Base-by-base conservation (phyloP, 2,888 invertebrate genomes). In the Drosophila histrio region DNA sequence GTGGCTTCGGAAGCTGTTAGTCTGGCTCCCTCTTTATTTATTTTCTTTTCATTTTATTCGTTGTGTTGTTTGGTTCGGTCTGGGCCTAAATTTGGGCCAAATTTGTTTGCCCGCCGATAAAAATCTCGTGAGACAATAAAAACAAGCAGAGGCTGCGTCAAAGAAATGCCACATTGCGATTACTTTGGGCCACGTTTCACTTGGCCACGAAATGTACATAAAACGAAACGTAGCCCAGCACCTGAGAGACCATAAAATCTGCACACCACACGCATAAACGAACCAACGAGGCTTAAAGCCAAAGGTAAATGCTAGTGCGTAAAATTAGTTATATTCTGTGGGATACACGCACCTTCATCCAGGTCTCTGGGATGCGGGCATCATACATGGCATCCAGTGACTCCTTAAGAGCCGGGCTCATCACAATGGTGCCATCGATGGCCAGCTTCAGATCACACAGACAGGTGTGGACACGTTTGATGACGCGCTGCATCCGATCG, bases 341-440 rank as follows among this genome's bases (percentile, higher is more conserved):
- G 22, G 15, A 53, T 7, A 41, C n/a, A 56, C 83, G 72, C 81
- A 96, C 96, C 94, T 97, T 98, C 87, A 95, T 94, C 98, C 99
- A 99, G 65, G 94, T 94, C 64, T 96, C 95, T 0, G 99, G 99
- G 75, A 99, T 97, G 68, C 98, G 94, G 1, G 98, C 98, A 91
- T 99, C 98, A 89, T 97, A 98, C 97, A 99, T 98, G 11, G 98
- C 96, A 91, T 99, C 98, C 30, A 99, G 92, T 0, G 98, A 96
- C 79, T 96, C 96, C 66, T 97, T 93, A 26, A 99, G 93, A 19
- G 94, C 95, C 89, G 97, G 97, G 88, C 97, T 98, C 98, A 99
- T 99, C 22, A 99, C 96, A 80, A 99, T 98, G 0, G 98, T 98
- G 28, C 99, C 99, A 88, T 99, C 98, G 72, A 99, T 98, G 11